Evolutionary conservation across 1,140 invertebrate genomes (phyloP).

Genomic region (Papilio helenus): DNA sequence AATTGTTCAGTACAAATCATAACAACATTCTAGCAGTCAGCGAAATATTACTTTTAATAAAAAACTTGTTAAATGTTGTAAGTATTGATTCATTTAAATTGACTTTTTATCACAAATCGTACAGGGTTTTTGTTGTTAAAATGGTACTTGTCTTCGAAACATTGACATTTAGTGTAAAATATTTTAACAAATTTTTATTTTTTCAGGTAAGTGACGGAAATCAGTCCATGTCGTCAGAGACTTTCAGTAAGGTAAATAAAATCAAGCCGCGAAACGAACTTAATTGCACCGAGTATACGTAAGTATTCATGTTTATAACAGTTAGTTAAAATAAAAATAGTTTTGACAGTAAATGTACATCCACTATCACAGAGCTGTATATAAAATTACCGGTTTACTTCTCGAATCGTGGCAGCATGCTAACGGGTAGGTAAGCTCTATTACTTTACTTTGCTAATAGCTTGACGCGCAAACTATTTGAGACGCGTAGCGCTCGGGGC

Average conservation of each 20-base stretch:
- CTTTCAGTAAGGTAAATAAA: neutral
- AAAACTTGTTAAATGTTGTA: neutral
- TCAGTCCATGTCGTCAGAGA: neutral
- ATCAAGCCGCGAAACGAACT: neutral
- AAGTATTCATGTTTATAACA: neutral
- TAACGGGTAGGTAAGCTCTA: neutral
- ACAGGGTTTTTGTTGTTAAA: neutral
- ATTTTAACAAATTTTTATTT: neutral
- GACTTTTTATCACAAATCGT: neutral
- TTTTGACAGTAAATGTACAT: neutral
- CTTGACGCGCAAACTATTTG: neutral
- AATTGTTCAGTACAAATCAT: neutral
- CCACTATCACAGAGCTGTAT: neutral
- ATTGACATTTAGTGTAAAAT: neutral
- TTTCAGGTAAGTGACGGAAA: conserved; percentile 38
- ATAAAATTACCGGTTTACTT: no score
- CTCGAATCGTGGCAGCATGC: no score
- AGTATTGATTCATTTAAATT: neutral
- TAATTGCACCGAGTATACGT: neutral
- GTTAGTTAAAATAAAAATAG: neutral
- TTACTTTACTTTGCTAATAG: neutral
- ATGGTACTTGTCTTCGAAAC: neutral
- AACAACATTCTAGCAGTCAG: neutral
- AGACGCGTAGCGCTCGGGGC: neutral
- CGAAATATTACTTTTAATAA: neutral